Evolutionary conservation across 2,888 invertebrate species (phyloP).

Genomic region (Chrysolina americana): DNA sequence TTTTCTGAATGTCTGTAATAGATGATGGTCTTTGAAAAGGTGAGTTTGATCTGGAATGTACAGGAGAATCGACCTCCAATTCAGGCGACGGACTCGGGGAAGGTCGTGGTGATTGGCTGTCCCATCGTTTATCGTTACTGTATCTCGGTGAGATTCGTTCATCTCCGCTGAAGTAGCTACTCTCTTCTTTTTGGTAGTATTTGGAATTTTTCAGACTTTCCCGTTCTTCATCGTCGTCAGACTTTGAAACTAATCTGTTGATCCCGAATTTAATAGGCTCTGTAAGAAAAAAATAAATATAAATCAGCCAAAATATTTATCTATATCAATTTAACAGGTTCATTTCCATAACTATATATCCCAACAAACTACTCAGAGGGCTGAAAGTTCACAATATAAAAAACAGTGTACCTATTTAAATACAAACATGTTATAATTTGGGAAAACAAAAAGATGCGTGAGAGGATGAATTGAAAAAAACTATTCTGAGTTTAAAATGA

Average conservation of each 20-base stretch:
- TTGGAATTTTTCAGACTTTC: constrained; percentile 71
- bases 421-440: too few relatives aligned
- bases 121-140: constrained; percentile 60
- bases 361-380: too few relatives aligned
- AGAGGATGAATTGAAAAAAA: too few relatives aligned
- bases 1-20: constrained; percentile 67
- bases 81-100: constrained; percentile 77
- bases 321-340: neutral
- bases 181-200: constrained; percentile 70
- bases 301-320: neutral
- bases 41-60: constrained; percentile 72
- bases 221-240: constrained; percentile 76
- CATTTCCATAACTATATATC: neutral
- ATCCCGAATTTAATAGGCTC: constrained; percentile 90
- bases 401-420: too few relatives aligned
- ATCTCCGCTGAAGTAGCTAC: constrained; percentile 74
- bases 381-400: too few relatives aligned
- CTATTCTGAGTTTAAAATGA: too few relatives aligned
- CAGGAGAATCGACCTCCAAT: constrained; percentile 84
- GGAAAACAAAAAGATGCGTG: too few relatives aligned
- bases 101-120: constrained; percentile 63
- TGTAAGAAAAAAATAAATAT: constrained; percentile 69
- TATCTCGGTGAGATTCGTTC: constrained; percentile 67
- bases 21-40: constrained; percentile 70
- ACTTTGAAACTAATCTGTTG: constrained; percentile 81